Conservation (phyloP, 1,140 invertebrate genomes). For the Dendrolimus kikuchii region DNA sequence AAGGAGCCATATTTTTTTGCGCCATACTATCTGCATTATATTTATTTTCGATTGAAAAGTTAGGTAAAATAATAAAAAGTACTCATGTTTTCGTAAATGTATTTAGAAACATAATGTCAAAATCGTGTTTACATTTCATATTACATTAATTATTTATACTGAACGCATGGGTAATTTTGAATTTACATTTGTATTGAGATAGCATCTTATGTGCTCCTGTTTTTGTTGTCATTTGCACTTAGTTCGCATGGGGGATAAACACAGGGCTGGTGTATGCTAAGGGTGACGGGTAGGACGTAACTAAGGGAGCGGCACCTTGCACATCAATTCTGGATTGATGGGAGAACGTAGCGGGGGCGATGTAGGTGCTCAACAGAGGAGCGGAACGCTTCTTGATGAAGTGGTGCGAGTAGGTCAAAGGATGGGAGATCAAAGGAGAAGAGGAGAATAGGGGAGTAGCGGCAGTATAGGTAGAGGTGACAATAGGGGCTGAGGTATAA, state of each 20-base stretch:
- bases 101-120: too few species aligned
- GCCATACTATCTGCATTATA: too few species aligned
- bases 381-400: slow-evolving; percentile 58
- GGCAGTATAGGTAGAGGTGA: slow-evolving; percentile 30
- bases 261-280: slow-evolving; percentile 31
- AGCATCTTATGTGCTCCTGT: not conserved
- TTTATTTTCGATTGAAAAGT: too few species aligned
- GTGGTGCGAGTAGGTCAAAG: slow-evolving; percentile 30
- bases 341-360: slow-evolving; percentile 37
- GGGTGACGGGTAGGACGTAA: slow-evolving; percentile 29
- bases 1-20: too few species aligned
- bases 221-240: slow-evolving; percentile 1
- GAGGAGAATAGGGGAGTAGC: slow-evolving; percentile 20
- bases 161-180: not conserved
- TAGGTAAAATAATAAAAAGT: too few species aligned
- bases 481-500: slow-evolving; percentile 23
- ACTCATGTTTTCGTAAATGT: too few species aligned
- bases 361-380: slow-evolving; percentile 21
- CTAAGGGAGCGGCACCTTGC: slow-evolving; percentile 19
- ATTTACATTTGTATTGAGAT: not conserved
- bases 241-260: slow-evolving; percentile 17
- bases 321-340: slow-evolving; percentile 41
- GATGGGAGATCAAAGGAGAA: slow-evolving; percentile 18
- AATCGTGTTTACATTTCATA: too few species aligned
- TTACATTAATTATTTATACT: too few species aligned